Evolutionary conservation across 2,797 vertebrate species (phyloP).

Genomic region (Fundulus diaphanus): DNA sequence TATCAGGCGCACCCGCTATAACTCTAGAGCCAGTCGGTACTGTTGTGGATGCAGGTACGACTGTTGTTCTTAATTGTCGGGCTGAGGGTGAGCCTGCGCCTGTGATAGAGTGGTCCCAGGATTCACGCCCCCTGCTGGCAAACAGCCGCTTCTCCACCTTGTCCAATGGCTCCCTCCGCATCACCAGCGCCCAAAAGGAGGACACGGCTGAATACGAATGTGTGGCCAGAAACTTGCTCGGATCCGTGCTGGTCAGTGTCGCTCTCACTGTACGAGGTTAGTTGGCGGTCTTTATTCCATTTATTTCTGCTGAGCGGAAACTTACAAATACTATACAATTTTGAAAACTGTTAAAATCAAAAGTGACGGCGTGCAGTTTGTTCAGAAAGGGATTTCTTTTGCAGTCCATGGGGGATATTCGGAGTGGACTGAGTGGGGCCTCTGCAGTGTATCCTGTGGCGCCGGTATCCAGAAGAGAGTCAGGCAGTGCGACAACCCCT

Average conservation of each 20-base stretch:
- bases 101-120: conserved; percentile 86
- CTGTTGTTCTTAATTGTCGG: conserved; percentile 88
- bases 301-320: not conserved
- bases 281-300: conserved; percentile 3
- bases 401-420: conserved; percentile 94
- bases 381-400: conserved; percentile 29
- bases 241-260: conserved; percentile 85
- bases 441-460: conserved; percentile 91
- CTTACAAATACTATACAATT: not conserved
- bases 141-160: conserved; percentile 79
- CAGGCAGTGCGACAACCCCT: conserved; percentile 89
- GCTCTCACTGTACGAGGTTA: conserved; percentile 89
- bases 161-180: conserved; percentile 86
- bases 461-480: conserved; percentile 87
- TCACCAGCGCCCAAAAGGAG: conserved; percentile 85
- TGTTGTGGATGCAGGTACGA: conserved; percentile 84
- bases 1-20: conserved; percentile 88
- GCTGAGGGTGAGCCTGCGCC: conserved; percentile 90
- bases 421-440: conserved; percentile 89
- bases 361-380: not conserved
- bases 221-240: conserved; percentile 91
- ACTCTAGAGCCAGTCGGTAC: conserved; percentile 85
- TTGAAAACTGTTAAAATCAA: not conserved
- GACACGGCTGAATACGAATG: conserved; percentile 95
- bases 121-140: conserved; percentile 79